Percentiles rank a stretch among this genome's conserved stretches.
Evolutionary conservation across 2,113 vertebrate genomes (phyloP).

Genomic region (Condylura cristata): DNA sequence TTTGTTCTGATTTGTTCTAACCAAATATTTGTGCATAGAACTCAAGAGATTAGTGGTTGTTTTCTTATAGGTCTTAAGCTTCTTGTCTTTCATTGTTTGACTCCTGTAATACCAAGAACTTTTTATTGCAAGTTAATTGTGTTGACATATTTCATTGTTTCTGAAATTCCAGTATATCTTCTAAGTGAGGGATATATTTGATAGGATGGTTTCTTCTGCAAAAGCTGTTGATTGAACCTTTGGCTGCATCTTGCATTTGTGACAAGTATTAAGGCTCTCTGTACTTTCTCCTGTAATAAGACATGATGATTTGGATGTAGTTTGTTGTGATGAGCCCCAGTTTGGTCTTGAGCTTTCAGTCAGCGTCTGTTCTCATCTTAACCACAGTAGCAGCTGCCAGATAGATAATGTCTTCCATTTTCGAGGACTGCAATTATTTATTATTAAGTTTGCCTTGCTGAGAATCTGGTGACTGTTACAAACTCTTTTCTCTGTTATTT

Average conservation of each 20-base stretch:
- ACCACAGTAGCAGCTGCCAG: not conserved
- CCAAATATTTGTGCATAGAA: not conserved
- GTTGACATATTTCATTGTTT: constrained; percentile 23
- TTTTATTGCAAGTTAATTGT: not conserved
- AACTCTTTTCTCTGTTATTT: not conserved
- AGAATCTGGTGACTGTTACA: not conserved
- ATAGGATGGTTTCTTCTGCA: not conserved
- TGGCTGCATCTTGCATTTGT: not conserved
- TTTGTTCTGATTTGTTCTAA: no score
- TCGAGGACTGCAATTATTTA: not conserved
- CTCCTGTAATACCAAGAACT: not conserved
- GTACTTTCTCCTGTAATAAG: not conserved
- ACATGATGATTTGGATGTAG: not conserved
- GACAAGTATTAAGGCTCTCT: not conserved
- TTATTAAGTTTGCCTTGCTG: not conserved
- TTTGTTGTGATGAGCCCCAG: not conserved
- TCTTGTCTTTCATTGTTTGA: not conserved
- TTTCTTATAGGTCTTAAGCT: not conserved
- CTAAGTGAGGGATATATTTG: not conserved
- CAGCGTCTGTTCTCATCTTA: not conserved
- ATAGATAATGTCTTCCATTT: not conserved
- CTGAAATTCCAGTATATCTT: not conserved
- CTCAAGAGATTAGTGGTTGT: not conserved
- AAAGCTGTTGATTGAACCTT: not conserved
- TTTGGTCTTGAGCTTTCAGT: not conserved